Conservation (phyloP, 2,797 vertebrate species). For the Pseudomugil gertrudae region DNA sequence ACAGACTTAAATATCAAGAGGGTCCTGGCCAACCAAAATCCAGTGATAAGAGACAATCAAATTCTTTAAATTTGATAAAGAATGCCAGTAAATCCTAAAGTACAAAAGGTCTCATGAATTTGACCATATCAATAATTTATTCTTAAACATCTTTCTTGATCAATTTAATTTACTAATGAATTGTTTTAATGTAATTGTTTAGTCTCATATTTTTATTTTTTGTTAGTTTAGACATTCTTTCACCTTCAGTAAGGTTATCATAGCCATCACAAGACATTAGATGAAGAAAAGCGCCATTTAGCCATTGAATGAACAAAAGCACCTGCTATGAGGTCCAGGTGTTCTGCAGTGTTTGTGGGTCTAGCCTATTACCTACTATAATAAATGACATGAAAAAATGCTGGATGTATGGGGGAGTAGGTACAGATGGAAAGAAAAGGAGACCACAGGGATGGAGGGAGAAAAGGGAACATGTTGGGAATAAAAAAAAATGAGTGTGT, state of each 20-base stretch:
- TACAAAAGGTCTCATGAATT: neutral
- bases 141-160: too few relatives aligned
- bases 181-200: neutral
- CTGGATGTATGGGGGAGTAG: slow-evolving; percentile 28
- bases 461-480: slow-evolving; percentile 57
- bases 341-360: slow-evolving; percentile 48
- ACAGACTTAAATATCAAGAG: too few relatives aligned
- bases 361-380: slow-evolving; percentile 63
- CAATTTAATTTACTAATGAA: too few relatives aligned
- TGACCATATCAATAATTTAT: too few relatives aligned
- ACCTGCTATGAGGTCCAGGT: slow-evolving; percentile 57
- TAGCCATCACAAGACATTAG: slow-evolving; percentile 10
- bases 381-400: slow-evolving; percentile 63
- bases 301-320: slow-evolving; percentile 12
- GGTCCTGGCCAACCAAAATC: neutral
- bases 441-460: slow-evolving; percentile 71
- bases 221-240: neutral
- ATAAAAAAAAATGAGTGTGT: slow-evolving; percentile 70
- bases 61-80: neutral
- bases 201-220: neutral
- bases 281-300: slow-evolving; percentile 11
- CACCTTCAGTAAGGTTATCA: neutral
- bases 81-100: neutral
- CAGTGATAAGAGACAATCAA: neutral
- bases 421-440: slow-evolving; percentile 66